Conservation (phyloP, 2,797 vertebrate genomes). For the Neomorphus geoffroyi region DNA sequence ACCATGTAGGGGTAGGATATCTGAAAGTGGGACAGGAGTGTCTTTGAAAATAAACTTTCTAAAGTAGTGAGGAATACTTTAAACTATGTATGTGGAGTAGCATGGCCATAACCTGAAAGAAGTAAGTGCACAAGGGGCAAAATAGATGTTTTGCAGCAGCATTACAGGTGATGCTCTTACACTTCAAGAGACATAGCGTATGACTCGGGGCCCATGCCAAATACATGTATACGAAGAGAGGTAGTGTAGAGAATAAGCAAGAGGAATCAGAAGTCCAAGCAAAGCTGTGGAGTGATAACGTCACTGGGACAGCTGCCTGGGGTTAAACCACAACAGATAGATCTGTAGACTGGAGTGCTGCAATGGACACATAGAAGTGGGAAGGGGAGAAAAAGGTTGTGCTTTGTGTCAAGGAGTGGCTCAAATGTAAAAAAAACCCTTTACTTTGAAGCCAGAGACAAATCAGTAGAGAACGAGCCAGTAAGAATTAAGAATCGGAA, state of each 20-base stretch:
- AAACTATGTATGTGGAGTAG: background rate
- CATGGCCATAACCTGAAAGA: background rate
- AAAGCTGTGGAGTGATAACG: background rate
- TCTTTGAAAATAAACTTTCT: background rate
- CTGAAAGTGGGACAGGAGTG: background rate
- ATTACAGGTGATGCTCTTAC: background rate
- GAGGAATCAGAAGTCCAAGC: background rate
- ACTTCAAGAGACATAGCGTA: background rate
- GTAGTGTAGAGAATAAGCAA: background rate
- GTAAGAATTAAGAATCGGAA: background rate
- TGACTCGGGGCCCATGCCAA: background rate
- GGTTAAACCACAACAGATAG: no score
- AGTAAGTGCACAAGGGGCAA: background rate
- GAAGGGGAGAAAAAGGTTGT: background rate
- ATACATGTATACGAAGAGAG: background rate
- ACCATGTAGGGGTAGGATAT: background rate
- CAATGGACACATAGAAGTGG: background rate
- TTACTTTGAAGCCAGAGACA: background rate
- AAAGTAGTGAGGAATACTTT: background rate
- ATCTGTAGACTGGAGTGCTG: background rate
- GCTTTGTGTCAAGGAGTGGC: background rate
- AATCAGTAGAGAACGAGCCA: background rate
- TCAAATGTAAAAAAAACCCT: background rate
- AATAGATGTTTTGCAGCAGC: background rate
- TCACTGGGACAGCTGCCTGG: background rate